phyloP scores from a whole-genome alignment of 2,113 vertebrate species.

The Craseonycteris thonglongyai region DNA sequence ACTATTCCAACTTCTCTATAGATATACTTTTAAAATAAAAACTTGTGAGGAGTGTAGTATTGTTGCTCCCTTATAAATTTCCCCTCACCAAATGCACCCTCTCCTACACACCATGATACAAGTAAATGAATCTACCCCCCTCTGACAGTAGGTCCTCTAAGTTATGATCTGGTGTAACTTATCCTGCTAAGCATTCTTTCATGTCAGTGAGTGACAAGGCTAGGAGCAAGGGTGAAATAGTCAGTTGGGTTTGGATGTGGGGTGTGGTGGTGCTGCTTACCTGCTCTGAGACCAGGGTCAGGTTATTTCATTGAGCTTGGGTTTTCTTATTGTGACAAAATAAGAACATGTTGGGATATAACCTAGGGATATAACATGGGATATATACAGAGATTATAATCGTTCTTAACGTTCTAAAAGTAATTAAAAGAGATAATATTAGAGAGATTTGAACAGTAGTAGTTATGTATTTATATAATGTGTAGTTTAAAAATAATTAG shows the following conservation, averaged over 20 bases:
- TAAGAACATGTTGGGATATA: neutral
- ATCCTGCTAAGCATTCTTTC: neutral
- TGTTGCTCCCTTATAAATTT: neutral
- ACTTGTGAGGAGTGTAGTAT: neutral
- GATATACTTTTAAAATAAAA: conserved; percentile 28
- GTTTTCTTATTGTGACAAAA: neutral
- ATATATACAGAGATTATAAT: neutral
- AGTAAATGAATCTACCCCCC: neutral
- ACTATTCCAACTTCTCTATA: neutral
- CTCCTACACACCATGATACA: neutral
- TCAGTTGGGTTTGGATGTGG: neutral
- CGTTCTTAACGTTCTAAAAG: neutral
- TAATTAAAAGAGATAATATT: conserved; percentile 11
- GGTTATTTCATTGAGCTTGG: neutral
- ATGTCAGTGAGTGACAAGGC: neutral
- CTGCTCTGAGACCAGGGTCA: neutral
- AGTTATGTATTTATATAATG: neutral
- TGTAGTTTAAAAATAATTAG: neutral
- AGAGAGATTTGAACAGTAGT: neutral
- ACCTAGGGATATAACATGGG: neutral
- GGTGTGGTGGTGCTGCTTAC: neutral
- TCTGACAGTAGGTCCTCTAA: neutral
- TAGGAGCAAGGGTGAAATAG: neutral
- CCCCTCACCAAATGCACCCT: neutral
- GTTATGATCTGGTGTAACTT: neutral